Conservation (phyloP, 1,140 invertebrate genomes). For the Drosophila punjabiensis region DNA sequence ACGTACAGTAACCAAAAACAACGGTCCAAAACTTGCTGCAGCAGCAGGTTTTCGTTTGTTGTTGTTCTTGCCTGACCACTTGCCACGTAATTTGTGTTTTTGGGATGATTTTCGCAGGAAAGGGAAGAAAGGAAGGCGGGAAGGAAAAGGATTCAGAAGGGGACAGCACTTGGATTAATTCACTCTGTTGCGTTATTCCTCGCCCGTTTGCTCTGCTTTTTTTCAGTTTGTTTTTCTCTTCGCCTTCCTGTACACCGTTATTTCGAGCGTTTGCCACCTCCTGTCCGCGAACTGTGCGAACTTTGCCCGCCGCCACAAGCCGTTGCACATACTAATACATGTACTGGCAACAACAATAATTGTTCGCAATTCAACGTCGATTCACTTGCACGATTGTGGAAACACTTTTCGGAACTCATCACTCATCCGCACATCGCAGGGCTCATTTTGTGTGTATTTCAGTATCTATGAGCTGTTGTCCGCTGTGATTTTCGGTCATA, state of each 20-base stretch:
- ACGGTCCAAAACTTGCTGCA: conserved; percentile 23
- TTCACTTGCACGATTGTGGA: conserved; percentile 56
- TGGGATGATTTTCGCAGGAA: conserved; percentile 3
- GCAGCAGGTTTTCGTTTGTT: conserved; percentile 37
- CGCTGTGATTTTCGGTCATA: background rate
- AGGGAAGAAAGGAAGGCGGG: background rate
- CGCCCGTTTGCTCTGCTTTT: conserved; percentile 39
- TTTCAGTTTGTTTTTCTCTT: conserved; percentile 74
- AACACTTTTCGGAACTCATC: conserved; percentile 35
- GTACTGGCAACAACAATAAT: conserved; percentile 48
- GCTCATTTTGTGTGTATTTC: conserved; percentile 8
- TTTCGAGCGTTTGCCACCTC: conserved; percentile 27
- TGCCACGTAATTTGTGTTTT: conserved; percentile 48
- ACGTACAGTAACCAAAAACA: conserved; percentile 49
- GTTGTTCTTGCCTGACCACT: conserved; percentile 39
- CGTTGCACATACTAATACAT: conserved; percentile 60
- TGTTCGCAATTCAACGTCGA: conserved; percentile 66
- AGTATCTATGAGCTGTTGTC: background rate
- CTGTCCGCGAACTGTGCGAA: conserved; percentile 46
- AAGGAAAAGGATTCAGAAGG: background rate
- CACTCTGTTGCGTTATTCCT: conserved; percentile 46
- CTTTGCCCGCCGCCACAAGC: conserved; percentile 53
- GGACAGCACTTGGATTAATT: conserved; percentile 28
- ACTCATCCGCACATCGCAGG: conserved; percentile 13
- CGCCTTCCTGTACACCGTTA: conserved; percentile 64